A percentile compares a stretch with the other conserved stretches of the same genome.
Conservation (phyloP, 2,797 vertebrate genomes). For the Eulemur rubriventer region DNA sequence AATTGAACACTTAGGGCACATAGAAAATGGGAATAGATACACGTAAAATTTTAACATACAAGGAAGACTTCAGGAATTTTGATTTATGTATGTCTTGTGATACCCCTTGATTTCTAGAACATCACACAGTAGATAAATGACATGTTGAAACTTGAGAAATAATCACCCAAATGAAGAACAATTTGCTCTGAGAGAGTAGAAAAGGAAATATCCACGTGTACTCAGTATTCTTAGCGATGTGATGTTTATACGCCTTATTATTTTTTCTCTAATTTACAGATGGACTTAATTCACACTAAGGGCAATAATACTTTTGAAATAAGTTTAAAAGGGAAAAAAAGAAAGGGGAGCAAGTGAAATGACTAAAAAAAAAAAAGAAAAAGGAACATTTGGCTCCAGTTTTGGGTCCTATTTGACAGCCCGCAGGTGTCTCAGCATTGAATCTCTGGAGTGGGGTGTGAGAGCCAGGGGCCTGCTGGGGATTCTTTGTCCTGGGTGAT, state of each 20-base stretch:
- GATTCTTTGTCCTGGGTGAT: background rate
- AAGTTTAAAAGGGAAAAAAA: background rate
- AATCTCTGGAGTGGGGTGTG: rapidly evolving
- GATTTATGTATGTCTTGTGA: background rate
- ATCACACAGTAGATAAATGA: background rate
- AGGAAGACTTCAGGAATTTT: background rate
- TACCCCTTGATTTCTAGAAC: background rate
- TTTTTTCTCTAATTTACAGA: background rate
- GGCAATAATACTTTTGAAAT: background rate
- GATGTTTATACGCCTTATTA: background rate
- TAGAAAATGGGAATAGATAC: background rate
- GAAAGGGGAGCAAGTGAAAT: background rate
- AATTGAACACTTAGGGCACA: background rate
- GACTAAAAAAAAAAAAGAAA: background rate
- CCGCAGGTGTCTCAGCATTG: rapidly evolving
- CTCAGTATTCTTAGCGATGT: rapidly evolving
- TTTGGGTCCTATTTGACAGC: background rate
- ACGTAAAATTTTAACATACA: background rate
- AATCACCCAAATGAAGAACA: background rate
- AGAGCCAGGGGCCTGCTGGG: background rate
- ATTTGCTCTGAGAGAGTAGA: background rate
- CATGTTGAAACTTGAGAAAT: background rate
- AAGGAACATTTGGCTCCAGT: background rate
- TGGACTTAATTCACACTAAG: background rate
- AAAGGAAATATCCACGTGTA: rapidly evolving